Percentiles rank a stretch among this genome's conserved stretches.
These are phyloP conservation scores for Operophtera brumata DNA, from an alignment of 2,888 invertebrate species.

Conservation along the genomic window DNA sequence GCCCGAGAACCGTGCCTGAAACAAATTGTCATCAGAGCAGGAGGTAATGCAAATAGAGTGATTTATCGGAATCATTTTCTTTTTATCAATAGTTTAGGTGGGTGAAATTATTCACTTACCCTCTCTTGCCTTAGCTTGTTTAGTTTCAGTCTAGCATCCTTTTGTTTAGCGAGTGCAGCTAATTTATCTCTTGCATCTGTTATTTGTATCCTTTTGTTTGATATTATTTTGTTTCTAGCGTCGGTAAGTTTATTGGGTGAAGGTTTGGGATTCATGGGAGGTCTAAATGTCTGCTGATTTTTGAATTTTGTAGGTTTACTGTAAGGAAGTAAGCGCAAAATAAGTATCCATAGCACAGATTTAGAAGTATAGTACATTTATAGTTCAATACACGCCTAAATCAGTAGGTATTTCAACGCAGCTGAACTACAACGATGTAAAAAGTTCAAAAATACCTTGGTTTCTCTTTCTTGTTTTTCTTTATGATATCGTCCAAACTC, in stretches of 20 bases:
- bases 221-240: conserved; percentile 89
- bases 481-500: conserved; percentile 76
- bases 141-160: conserved; percentile 87
- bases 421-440: neutral
- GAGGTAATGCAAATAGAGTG: too few species aligned
- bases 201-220: conserved; percentile 87
- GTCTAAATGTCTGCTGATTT: conserved; percentile 36
- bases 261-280: conserved; percentile 18
- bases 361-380: too few species aligned
- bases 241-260: conserved; percentile 67
- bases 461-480: conserved; percentile 63
- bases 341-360: too few species aligned
- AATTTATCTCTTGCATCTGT: conserved; percentile 91
- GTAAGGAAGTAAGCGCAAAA: conserved; percentile 21
- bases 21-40: neutral
- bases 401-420: neutral
- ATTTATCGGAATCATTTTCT: too few species aligned
- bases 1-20: conserved; percentile 8
- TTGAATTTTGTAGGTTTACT: conserved; percentile 37
- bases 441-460: conserved; percentile 43
- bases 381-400: neutral
- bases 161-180: conserved; percentile 86
- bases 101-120: conserved; percentile 36
- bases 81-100: too few species aligned
- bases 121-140: conserved; percentile 82